Evolutionary conservation across 2,888 invertebrate species (phyloP).

Genomic region (Tiphia femorata): DNA sequence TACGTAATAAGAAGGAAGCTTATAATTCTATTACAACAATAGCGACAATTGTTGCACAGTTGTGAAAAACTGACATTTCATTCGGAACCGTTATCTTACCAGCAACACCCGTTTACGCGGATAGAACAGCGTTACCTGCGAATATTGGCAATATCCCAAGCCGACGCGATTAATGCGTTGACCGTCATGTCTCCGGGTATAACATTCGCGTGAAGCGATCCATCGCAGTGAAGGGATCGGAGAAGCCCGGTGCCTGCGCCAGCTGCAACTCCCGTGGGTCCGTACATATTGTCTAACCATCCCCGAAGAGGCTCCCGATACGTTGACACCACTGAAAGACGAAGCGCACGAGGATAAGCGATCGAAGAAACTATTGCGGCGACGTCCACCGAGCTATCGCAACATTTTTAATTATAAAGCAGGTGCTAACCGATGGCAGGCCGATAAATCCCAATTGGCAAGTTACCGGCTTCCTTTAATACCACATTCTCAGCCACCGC

Average conservation of each 20-base stretch:
- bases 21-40: no score
- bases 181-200: slow-evolving; percentile 88
- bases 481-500: slow-evolving; percentile 87
- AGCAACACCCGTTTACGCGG: not conserved
- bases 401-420: not conserved
- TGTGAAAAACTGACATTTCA: not conserved
- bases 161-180: slow-evolving; percentile 84
- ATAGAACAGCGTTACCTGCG: slow-evolving; percentile 40
- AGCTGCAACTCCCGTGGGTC: slow-evolving; percentile 83
- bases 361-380: not conserved
- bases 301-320: slow-evolving; percentile 83
- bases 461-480: slow-evolving; percentile 74
- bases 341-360: not conserved
- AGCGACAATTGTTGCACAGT: no score
- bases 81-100: not conserved
- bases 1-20: no score
- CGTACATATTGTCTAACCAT: slow-evolving; percentile 94
- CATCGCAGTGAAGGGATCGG: slow-evolving; percentile 80
- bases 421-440: slow-evolving; percentile 82
- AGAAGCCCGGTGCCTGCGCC: slow-evolving; percentile 85
- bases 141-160: slow-evolving; percentile 77
- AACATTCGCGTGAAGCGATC: slow-evolving; percentile 80
- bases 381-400: not conserved
- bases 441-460: slow-evolving; percentile 86
- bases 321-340: slow-evolving; percentile 74